Evolutionary conservation across 1,140 invertebrate species (phyloP).

Genomic region (Cheumatopsyche charites): DNA sequence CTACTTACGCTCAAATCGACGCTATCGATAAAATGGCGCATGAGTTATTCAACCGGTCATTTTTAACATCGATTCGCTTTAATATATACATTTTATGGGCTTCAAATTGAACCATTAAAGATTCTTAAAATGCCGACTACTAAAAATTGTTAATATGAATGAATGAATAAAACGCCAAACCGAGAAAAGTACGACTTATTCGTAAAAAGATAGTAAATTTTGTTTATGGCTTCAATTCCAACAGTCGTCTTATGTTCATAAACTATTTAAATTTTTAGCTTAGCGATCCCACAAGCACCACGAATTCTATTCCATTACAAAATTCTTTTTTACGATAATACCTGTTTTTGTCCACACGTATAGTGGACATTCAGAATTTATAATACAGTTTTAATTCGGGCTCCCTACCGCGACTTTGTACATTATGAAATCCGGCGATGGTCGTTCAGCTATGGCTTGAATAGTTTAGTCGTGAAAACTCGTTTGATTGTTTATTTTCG

Average conservation of each 20-base stretch:
- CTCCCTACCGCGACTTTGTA: conserved; percentile 37
- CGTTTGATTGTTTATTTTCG: conserved; percentile 41
- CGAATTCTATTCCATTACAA: conserved; percentile 24
- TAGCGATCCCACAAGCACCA: conserved; percentile 7
- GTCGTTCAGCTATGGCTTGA: conserved; percentile 30
- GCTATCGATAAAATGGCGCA: neutral
- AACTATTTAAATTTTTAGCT: conserved; percentile 29
- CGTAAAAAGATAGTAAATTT: conserved; percentile 30
- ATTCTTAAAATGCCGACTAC: conserved; percentile 26
- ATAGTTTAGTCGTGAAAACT: conserved; percentile 36
- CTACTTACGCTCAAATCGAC: too few relatives aligned
- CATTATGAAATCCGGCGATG: conserved; percentile 36
- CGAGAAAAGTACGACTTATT: conserved; percentile 24
- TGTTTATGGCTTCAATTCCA: conserved; percentile 30
- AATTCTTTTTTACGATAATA: conserved; percentile 26
- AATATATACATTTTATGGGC: conserved; percentile 20
- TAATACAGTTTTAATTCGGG: conserved; percentile 31
- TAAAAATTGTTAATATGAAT: conserved; percentile 21
- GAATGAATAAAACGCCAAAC: conserved; percentile 14
- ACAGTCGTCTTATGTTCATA: conserved; percentile 26
- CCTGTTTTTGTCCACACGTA: conserved; percentile 26
- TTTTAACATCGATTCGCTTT: conserved; percentile 19
- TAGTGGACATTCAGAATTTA: conserved; percentile 30
- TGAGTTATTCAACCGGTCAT: conserved; percentile 21
- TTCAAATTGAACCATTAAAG: conserved; percentile 24